Evolutionary conservation across 1,140 invertebrate genomes (phyloP).

Genomic region (Thaumetopoea pityocampa): DNA sequence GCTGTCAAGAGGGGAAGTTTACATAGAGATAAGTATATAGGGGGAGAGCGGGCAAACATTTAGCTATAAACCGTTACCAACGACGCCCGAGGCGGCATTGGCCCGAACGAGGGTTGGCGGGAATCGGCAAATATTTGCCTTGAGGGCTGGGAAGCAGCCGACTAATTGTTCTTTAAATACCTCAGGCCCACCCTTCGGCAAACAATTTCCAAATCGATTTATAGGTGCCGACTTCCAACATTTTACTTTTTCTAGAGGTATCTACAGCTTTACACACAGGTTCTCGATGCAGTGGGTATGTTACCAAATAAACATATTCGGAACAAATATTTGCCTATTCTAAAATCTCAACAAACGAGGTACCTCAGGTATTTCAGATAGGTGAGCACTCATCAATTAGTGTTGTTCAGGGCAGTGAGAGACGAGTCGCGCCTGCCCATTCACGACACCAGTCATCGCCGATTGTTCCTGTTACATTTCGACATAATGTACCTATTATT

Average conservation of each 20-base stretch:
- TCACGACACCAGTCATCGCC: no score
- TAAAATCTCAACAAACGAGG: constrained; percentile 15
- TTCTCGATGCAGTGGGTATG: constrained; percentile 20
- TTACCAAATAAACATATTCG: constrained; percentile 45
- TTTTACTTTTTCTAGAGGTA: constrained; percentile 37
- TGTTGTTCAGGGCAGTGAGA: no score
- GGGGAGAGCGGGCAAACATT: constrained; percentile 61
- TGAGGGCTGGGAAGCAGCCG: constrained; percentile 64
- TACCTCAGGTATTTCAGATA: not conserved
- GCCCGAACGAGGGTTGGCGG: constrained; percentile 65
- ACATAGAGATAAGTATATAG: constrained; percentile 38
- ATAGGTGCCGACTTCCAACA: constrained; percentile 43
- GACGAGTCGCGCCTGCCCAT: no score
- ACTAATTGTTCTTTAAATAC: constrained; percentile 75
- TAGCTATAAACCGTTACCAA: constrained; percentile 54
- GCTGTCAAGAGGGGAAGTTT: constrained; percentile 42
- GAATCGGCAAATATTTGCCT: constrained; percentile 69
- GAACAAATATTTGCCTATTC: constrained; percentile 30
- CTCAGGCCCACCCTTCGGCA: constrained; percentile 51
- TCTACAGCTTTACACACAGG: constrained; percentile 19
- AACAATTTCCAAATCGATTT: constrained; percentile 68
- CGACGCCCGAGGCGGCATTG: constrained; percentile 58
- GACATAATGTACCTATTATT: constrained; percentile 20
- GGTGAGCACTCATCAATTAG: no score
- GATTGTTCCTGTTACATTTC: constrained; percentile 14